Evolutionary conservation across 92 coral and sea anemone genomes (phyloP).

Genomic region (Actinernus sp.): DNA sequence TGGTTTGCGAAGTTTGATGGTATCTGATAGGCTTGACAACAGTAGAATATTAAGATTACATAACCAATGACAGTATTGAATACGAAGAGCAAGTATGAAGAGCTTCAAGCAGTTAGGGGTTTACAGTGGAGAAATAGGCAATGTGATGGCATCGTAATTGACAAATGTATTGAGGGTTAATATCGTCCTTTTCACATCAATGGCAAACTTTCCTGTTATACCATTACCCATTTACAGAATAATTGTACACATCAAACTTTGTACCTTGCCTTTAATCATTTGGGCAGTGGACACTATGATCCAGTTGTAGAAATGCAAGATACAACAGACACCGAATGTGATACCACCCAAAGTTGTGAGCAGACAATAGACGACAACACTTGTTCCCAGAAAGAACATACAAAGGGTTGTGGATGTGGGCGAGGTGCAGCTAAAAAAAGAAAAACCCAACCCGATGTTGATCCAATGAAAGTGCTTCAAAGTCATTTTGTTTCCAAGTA

Average conservation of each 20-base stretch:
- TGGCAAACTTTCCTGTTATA: constrained; percentile 9
- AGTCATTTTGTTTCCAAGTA: not conserved
- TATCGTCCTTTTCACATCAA: constrained; percentile 35
- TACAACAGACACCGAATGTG: not conserved
- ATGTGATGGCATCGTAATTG: constrained; percentile 43
- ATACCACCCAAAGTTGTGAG: constrained; percentile 2
- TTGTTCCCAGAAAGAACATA: not conserved
- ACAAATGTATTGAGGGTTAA: constrained; percentile 45
- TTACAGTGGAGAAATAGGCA: constrained; percentile 45
- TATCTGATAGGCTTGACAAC: constrained; percentile 11
- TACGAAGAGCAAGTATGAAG: constrained; percentile 50
- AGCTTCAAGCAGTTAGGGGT: constrained; percentile 32
- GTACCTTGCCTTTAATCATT: constrained; percentile 41
- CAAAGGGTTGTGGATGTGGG: constrained; percentile 43
- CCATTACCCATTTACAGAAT: constrained; percentile 10
- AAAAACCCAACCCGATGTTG: not conserved
- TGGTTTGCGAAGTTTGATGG: constrained; percentile 25
- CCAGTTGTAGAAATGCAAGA: constrained; percentile 33
- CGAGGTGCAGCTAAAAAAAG: constrained; percentile 28
- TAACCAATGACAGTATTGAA: constrained; percentile 15
- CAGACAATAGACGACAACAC: not conserved
- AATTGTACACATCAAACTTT: constrained; percentile 11
- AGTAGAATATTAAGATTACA: constrained; percentile 31
- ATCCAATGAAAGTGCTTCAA: not conserved
- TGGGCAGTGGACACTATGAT: constrained; percentile 44